Base-by-base conservation (phyloP, 2,797 vertebrate species). In the Morus bassanus region DNA sequence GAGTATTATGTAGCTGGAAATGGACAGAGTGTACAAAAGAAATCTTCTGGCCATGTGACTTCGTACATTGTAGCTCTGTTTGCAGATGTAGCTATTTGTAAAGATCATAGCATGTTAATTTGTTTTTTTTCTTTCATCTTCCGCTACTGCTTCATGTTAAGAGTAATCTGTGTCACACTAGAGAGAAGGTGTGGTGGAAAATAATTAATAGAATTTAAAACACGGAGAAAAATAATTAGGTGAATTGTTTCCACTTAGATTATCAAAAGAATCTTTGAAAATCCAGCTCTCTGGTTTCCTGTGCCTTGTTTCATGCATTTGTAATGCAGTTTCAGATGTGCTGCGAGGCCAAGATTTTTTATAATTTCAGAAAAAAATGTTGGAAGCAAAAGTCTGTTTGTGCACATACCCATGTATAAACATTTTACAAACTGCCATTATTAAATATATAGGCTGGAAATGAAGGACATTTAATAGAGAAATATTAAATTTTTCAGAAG, bases 191-290 rank as follows among this genome's bases (percentile, higher is more conserved):
- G 63, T 50, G 33, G 16, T 23, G 9, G 67, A 74, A 93, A 93
- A 77, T 18, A 89, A 89, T 91, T 91, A 87, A 53, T 30, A 77
- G 23, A 68, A 68, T 85, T 83, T 83, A 83, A 91, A 95, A 88
- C 31, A 79, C 1, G 8, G 24, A 53, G 28, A 56, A 79, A 80
- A 70, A n/a, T 59, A 94, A 91, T 89, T 77, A 79, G 21, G 37
- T 77, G 53, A 83, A 91, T 79, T 70, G 53, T 60, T 84, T 92
- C 60, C 78, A 80, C 72, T 94, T 80, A 85, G 45, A 74, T 88
- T 80, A 93, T 80, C 54, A 92, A 93, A 93, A 93, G 28, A 3
- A 85, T 18, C 67, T 89, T 91, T 91, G 85, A 93, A 93, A 83
- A 80, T 37, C 23, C 56, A 89, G 8, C 9, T 64, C 70, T 93